Percentiles rank a stretch among this genome's conserved stretches.
Conservation (phyloP, 2,888 invertebrate genomes). For the Aelia acuminata region DNA sequence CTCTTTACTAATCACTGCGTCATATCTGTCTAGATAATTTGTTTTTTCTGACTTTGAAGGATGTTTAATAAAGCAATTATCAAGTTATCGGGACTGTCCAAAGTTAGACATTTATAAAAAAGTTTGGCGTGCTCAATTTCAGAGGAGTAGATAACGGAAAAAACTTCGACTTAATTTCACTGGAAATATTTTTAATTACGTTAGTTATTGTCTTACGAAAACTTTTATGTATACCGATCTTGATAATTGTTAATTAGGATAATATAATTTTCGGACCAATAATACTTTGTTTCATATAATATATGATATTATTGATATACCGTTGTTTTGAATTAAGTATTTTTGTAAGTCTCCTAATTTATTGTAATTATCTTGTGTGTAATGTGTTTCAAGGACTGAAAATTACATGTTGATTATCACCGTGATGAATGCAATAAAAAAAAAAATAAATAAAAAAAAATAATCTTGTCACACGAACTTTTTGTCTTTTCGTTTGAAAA, state of each 20-base stretch:
- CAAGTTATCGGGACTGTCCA: neutral
- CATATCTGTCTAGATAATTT: neutral
- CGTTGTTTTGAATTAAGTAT: too few relatives aligned
- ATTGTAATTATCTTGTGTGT: too few relatives aligned
- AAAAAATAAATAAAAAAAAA: too few relatives aligned
- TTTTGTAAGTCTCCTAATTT: too few relatives aligned
- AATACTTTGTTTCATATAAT: too few relatives aligned
- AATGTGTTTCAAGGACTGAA: too few relatives aligned
- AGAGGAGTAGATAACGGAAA: neutral
- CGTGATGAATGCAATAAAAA: too few relatives aligned
- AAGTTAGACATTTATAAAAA: conserved; percentile 28
- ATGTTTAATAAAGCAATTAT: conserved; percentile 28
- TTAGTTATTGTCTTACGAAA: neutral
- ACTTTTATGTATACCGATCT: neutral
- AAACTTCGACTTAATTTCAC: neutral
- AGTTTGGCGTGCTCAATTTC: neutral
- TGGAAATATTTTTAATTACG: neutral
- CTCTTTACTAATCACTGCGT: neutral
- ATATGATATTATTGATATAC: too few relatives aligned
- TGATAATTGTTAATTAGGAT: neutral
- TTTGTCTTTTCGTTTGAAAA: too few relatives aligned
- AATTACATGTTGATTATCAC: too few relatives aligned
- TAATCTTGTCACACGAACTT: too few relatives aligned
- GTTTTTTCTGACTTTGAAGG: neutral
- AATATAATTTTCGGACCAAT: neutral